Base-by-base conservation (phyloP, 2,888 invertebrate species). In the Aleiodes leptofemur region DNA sequence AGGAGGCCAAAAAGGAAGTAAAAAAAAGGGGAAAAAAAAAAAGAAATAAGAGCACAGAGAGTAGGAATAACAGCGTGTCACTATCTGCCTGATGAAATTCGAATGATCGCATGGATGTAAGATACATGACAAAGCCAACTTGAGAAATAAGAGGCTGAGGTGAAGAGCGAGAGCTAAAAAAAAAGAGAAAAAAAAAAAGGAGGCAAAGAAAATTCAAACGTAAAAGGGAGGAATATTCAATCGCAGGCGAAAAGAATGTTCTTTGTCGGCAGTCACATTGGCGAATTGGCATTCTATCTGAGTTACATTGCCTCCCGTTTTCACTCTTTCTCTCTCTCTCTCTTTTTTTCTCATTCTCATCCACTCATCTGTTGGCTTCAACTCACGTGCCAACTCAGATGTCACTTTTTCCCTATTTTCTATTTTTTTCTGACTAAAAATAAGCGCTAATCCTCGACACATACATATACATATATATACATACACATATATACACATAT, bases 271-370 rank as follows among this genome's bases (percentile, higher is more conserved):
- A 80, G 79, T 75, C 77, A 77, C 82, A 76, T 79, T 81, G 76
- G 78, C 80, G 83, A 84, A 86, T 85, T 86, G 86, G 78, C 84
- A 83, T 86, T 85, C 84, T 82, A 84, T 85, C 84, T 84, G 85
- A 84, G 83, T 84, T 85, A 85, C 83, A 84, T 80, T 38, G 66
- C 73, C 71, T 61, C 57, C 76, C 70, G 69, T 76, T 74, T 57
- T 68, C 23, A 23, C 23, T 23, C 23, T 23, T 23, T 23, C 23
- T 23, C 23, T 23, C 23, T 23, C 23, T 71, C 51, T 53, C 64
- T 53, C 56, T 29, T 57, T 53, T 69, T 48, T 64, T 59, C 61
- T 69, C 69, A 72, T 73, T 69, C 77, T 72, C 75, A 77, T 74
- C 74, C 71, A 48, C 75, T 73, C 73, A 43, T 74, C 76, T 50